A percentile compares a stretch with the other conserved stretches of the same genome.
Conservation (phyloP, 1,140 invertebrate species). For the Drepana arcuata region DNA sequence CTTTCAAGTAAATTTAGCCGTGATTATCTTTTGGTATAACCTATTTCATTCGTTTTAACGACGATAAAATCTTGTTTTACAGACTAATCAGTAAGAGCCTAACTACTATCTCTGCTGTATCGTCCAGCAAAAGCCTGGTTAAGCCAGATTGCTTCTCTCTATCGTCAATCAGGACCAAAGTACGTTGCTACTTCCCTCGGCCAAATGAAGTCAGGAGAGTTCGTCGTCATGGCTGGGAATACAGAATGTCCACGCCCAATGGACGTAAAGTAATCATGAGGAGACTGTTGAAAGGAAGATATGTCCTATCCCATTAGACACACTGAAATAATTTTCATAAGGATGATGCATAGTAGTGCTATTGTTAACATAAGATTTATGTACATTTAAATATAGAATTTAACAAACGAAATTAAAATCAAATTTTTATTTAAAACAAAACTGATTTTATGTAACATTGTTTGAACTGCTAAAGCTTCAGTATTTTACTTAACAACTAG, state of each 20-base stretch:
- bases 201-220: constrained; percentile 81
- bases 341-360: too few relatives aligned
- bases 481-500: constrained; percentile 11
- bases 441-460: constrained; percentile 6
- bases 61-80: too few relatives aligned
- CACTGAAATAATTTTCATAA: too few relatives aligned
- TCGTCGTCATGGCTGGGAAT: constrained; percentile 78
- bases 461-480: constrained; percentile 8
- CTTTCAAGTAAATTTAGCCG: constrained; percentile 39
- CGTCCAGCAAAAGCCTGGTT: constrained; percentile 25
- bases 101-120: constrained; percentile 13
- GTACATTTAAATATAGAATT: too few relatives aligned
- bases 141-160: constrained; percentile 37
- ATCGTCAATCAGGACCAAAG: constrained; percentile 50
- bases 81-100: neutral
- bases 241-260: constrained; percentile 77
- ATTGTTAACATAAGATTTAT: too few relatives aligned
- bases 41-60: too few relatives aligned
- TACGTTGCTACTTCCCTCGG: constrained; percentile 79
- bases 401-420: constrained; percentile 7
- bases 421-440: constrained; percentile 13
- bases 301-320: constrained; percentile 78
- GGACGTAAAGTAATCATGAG: constrained; percentile 82
- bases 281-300: constrained; percentile 81
- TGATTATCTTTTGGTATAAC: too few relatives aligned